phyloP scores from a whole-genome alignment of 35 echinoderm and acorn worm species.

The Eucidaris tribuloides region DNA sequence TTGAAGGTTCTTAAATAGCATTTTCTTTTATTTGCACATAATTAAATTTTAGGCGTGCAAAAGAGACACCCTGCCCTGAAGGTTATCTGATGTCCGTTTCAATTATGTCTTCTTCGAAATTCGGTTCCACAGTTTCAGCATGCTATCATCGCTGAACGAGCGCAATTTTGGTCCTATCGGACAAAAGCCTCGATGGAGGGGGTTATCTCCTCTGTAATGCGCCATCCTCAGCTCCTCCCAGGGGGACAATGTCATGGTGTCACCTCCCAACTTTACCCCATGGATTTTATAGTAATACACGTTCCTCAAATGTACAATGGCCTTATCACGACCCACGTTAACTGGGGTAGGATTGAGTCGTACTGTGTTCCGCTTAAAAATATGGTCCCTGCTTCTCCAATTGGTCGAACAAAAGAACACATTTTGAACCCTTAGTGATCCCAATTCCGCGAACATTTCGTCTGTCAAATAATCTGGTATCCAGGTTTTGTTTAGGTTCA shows the following conservation, averaged over 20 bases:
- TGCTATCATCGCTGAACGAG: conserved; percentile 27
- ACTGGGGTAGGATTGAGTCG: conserved; percentile 26
- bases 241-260: conserved; percentile 47
- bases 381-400: background rate
- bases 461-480: conserved; percentile 53
- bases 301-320: conserved; percentile 42
- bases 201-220: conserved; percentile 80
- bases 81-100: too few relatives aligned
- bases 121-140: conserved; percentile 71
- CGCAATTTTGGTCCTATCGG: background rate
- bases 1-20: too few relatives aligned
- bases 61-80: too few relatives aligned
- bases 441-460: background rate
- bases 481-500: conserved; percentile 35
- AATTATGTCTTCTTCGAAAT: too few relatives aligned
- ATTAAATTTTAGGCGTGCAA: too few relatives aligned
- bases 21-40: too few relatives aligned
- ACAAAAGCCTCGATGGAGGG: conserved; percentile 47
- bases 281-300: conserved; percentile 84
- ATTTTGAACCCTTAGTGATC: conserved; percentile 49
- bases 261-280: conserved; percentile 73
- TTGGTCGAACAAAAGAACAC: conserved; percentile 34
- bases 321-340: conserved; percentile 74
- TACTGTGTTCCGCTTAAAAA: conserved; percentile 60
- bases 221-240: conserved; percentile 65